phyloP scores from a whole-genome alignment of 1,140 invertebrate genomes.

The Lepidurus couesii region DNA sequence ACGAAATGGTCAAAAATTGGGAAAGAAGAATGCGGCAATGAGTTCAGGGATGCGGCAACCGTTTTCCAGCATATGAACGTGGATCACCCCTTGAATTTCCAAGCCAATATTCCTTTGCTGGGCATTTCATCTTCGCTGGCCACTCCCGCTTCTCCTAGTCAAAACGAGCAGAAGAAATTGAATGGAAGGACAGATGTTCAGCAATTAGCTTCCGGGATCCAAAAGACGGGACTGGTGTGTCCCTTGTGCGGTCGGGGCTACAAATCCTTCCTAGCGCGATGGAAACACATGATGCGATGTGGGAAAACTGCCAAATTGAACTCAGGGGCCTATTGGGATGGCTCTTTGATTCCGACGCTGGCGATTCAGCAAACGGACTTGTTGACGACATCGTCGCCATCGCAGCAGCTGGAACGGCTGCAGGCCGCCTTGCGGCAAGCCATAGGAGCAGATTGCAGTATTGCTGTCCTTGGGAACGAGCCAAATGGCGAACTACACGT shows the following conservation, averaged over 20 bases:
- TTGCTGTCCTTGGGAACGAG: not conserved
- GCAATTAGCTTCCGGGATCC: not conserved
- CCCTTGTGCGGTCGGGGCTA: not conserved
- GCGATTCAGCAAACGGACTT: not conserved
- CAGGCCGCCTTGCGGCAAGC: constrained; percentile 4
- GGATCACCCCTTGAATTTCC: constrained; percentile 10
- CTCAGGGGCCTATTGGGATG: not conserved
- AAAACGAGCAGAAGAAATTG: not conserved
- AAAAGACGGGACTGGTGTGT: not conserved
- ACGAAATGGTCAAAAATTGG: not conserved
- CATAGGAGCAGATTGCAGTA: not conserved
- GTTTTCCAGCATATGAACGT: not conserved
- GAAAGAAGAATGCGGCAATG: not conserved
- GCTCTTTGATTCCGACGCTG: not conserved
- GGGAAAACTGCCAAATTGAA: constrained; percentile 13
- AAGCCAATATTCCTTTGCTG: not conserved
- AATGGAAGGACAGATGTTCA: not conserved
- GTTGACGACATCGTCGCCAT: not conserved
- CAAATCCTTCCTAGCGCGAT: not conserved
- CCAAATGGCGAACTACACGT: not conserved
- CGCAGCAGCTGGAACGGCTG: not conserved
- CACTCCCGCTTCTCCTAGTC: not conserved
- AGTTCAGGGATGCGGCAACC: not conserved
- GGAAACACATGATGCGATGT: not conserved
- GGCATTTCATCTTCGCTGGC: not conserved